Evolutionary conservation across 2,888 invertebrate species (phyloP).

Genomic region (Caenorhabditis sp.): DNA sequence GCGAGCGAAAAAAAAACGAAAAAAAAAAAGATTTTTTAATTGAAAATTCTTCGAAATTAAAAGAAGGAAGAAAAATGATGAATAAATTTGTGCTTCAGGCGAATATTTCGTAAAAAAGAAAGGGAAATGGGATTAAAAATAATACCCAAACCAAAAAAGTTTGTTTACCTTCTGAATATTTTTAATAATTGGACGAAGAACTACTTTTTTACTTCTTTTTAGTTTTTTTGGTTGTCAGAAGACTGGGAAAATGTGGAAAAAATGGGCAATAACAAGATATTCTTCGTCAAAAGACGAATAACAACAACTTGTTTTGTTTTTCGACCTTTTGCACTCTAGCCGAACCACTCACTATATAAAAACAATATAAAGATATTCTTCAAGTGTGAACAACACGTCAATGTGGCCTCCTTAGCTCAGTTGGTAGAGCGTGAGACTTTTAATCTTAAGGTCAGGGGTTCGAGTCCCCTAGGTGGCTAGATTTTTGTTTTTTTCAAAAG

Average conservation of each 20-base stretch:
- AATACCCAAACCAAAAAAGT: not conserved
- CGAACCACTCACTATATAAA: not conserved
- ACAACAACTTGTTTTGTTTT: not conserved
- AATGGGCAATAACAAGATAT: not conserved
- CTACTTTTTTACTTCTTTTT: not conserved
- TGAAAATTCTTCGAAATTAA: not conserved
- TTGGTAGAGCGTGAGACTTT: slow-evolving; percentile 65
- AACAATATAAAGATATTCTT: not conserved
- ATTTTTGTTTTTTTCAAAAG: not conserved
- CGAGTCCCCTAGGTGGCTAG: slow-evolving; percentile 45
- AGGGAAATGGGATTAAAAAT: not conserved
- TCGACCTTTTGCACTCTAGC: not conserved
- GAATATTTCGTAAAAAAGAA: not conserved
- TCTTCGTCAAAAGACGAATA: not conserved
- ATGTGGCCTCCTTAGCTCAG: slow-evolving; percentile 51
- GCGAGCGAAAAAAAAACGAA: slow-evolving; percentile 5
- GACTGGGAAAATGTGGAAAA: not conserved
- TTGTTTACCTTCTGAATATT: not conserved
- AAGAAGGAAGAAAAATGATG: not conserved
- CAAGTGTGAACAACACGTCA: not conserved
- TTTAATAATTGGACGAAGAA: not conserved
- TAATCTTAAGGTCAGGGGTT: slow-evolving; percentile 52
- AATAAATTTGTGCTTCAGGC: not conserved
- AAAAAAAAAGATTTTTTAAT: slow-evolving; percentile 6
- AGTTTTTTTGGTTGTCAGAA: no score